phyloP scores from a whole-genome alignment of 2,113 vertebrate genomes.

The Tetrax tetrax region DNA sequence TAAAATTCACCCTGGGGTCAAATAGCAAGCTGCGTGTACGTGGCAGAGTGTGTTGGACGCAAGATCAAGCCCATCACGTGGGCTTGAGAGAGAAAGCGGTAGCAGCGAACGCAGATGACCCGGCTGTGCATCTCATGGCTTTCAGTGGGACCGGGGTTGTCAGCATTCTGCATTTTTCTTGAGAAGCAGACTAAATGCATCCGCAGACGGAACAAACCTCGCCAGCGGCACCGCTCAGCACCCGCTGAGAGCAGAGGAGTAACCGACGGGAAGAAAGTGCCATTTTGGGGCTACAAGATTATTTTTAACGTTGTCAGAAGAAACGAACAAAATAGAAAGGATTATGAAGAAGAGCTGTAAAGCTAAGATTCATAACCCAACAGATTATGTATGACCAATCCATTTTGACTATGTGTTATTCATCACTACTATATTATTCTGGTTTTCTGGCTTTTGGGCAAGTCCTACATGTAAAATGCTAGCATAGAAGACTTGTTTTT shows the following conservation, averaged over 20 bases:
- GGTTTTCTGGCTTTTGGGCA: constrained; percentile 6
- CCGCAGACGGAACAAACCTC: not conserved
- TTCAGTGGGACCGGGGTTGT: not conserved
- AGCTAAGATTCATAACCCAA: not conserved
- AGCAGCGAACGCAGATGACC: not conserved
- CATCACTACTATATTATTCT: not conserved
- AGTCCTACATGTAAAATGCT: not conserved
- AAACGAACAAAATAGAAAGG: not conserved
- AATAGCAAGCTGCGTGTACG: accelerated
- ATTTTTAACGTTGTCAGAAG: constrained; percentile 21
- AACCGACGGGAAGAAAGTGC: not conserved
- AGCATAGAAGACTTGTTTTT: not conserved
- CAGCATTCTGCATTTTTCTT: not conserved
- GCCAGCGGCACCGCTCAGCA: not conserved
- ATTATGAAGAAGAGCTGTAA: not conserved
- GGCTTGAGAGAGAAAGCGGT: not conserved
- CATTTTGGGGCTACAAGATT: not conserved
- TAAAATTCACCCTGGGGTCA: not conserved
- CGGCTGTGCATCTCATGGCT: not conserved
- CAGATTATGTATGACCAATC: not conserved
- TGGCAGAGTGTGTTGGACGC: not conserved
- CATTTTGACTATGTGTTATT: not conserved
- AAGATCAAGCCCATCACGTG: not conserved
- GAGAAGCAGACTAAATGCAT: not conserved
- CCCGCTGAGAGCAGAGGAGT: not conserved